These are phyloP conservation scores for Silurus asotus DNA, from an alignment of 2,113 vertebrate genomes.

Conservation along the genomic window DNA sequence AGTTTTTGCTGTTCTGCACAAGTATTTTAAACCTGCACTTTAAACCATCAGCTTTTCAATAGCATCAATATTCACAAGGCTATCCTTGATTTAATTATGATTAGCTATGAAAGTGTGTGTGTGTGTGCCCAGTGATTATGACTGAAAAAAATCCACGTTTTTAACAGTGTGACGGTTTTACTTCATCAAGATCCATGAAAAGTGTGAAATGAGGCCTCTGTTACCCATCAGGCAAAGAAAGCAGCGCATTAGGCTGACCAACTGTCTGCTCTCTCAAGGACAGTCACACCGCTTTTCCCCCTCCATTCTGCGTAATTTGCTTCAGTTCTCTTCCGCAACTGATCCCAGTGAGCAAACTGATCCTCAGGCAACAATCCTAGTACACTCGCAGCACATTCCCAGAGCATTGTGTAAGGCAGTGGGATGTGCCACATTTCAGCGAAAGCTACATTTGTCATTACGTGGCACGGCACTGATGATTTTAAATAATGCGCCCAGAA, in stretches of 20 bases:
- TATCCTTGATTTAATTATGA: slow-evolving; percentile 66
- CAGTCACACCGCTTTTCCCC: slow-evolving; percentile 54
- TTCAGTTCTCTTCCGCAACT: slow-evolving; percentile 67
- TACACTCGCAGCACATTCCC: slow-evolving; percentile 15
- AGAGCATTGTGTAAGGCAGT: slow-evolving; percentile 7
- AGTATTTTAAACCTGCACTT: slow-evolving; percentile 60
- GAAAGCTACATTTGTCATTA: slow-evolving; percentile 29
- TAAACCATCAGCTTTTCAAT: slow-evolving; percentile 56
- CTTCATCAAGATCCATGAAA: slow-evolving; percentile 56
- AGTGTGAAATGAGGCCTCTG: slow-evolving; percentile 59
- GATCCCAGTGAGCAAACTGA: slow-evolving; percentile 64
- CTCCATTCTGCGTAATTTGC: slow-evolving; percentile 66
- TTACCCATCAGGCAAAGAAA: slow-evolving; percentile 59
- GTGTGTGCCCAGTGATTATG: slow-evolving; percentile 35
- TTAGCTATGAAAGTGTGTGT: slow-evolving; percentile 57
- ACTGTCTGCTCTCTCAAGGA: slow-evolving; percentile 57
- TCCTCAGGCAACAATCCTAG: slow-evolving; percentile 53
- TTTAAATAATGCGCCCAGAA: background rate
- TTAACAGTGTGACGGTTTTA: slow-evolving; percentile 46
- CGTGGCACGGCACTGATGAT: background rate
- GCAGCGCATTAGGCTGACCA: slow-evolving; percentile 66
- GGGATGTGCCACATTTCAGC: slow-evolving; percentile 24
- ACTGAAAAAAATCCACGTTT: slow-evolving; percentile 55
- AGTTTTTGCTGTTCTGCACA: background rate
- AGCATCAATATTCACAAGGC: slow-evolving; percentile 26